phyloP scores from a whole-genome alignment of 2,113 vertebrate species.

The Martes martes region DNA sequence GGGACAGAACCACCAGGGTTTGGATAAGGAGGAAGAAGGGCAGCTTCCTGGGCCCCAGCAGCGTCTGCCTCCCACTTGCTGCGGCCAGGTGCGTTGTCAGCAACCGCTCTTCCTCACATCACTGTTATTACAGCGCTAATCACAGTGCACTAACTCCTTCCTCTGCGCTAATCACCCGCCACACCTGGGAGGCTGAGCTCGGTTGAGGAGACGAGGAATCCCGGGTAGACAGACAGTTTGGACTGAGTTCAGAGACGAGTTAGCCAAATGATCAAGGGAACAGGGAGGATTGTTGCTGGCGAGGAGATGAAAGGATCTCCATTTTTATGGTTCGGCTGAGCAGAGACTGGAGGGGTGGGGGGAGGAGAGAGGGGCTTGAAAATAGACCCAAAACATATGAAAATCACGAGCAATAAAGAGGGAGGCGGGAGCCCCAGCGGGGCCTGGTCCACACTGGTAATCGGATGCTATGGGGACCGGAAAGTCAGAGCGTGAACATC shows the following conservation, averaged over 20 bases:
- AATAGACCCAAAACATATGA: conserved; percentile 61
- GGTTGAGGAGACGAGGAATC: conserved; percentile 50
- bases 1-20: neutral
- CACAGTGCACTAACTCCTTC: conserved; percentile 41
- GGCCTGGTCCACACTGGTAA: neutral
- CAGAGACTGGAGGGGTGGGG: neutral
- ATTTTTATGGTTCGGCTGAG: conserved; percentile 53
- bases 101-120: neutral
- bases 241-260: conserved; percentile 68
- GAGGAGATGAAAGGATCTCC: conserved; percentile 64
- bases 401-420: neutral
- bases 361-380: neutral
- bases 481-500: neutral
- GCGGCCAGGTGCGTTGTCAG: neutral
- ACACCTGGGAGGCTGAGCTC: conserved; percentile 65
- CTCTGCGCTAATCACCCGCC: conserved; percentile 33
- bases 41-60: neutral
- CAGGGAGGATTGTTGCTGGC: conserved; percentile 38
- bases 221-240: conserved; percentile 64
- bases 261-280: conserved; percentile 54
- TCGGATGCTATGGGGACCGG: neutral
- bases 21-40: accelerated
- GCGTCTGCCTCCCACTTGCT: neutral
- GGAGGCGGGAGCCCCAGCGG: neutral
- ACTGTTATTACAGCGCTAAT: conserved; percentile 49